These are phyloP conservation scores for Chloebia gouldiae DNA, from an alignment of 2,113 vertebrate genomes.

Conservation along the genomic window DNA sequence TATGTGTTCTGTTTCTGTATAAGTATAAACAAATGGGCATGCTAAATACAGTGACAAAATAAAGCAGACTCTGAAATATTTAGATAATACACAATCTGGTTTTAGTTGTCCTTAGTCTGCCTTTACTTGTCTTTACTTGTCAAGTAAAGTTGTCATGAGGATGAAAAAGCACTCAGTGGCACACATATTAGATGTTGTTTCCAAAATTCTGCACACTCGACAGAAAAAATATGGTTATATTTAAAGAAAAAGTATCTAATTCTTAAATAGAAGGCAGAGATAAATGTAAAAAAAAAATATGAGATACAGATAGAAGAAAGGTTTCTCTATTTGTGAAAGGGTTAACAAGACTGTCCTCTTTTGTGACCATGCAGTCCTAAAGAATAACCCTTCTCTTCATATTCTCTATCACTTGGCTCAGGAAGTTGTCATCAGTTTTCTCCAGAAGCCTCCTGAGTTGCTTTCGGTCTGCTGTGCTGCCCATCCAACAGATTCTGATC, in stretches of 20 bases:
- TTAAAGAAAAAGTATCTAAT: not conserved
- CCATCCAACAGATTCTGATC: rapidly evolving
- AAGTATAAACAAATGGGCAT: not conserved
- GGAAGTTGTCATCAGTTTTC: not conserved
- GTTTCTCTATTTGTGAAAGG: not conserved
- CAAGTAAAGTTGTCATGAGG: not conserved
- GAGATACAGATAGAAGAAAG: not conserved
- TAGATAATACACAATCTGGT: not conserved
- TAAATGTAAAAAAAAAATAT: not conserved
- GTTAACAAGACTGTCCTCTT: not conserved
- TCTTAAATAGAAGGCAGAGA: not conserved
- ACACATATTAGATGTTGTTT: not conserved
- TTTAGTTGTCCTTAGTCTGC: not conserved
- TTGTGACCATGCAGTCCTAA: not conserved
- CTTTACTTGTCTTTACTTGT: not conserved
- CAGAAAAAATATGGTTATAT: not conserved
- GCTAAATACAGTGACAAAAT: not conserved
- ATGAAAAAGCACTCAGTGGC: not conserved
- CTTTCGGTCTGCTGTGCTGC: not conserved
- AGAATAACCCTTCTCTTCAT: not conserved
- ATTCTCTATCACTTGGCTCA: not conserved
- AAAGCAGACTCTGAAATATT: not conserved
- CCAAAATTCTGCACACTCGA: not conserved
- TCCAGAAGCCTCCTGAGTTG: not conserved
- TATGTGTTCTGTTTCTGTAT: not conserved